Percentiles rank a stretch among this genome's conserved stretches.
Conservation (phyloP, 2,113 vertebrate species). For the Guaruba guarouba region DNA sequence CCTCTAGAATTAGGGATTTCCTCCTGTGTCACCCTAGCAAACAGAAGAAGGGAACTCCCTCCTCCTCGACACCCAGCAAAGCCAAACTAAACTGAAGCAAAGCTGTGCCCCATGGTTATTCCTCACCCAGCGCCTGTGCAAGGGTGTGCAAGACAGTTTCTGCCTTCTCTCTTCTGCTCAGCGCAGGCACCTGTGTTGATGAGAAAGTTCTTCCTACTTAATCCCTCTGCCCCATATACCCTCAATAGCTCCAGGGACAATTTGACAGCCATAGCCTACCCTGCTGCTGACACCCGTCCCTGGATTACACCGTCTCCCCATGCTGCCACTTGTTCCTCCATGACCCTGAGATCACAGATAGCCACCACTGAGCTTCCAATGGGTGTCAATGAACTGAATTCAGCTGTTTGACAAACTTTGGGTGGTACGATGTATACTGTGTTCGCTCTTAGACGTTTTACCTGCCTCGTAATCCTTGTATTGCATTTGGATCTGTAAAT, state of each 20-base stretch:
- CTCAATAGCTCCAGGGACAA: not conserved
- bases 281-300: not conserved
- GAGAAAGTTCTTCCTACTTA: not conserved
- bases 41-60: not conserved
- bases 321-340: not conserved
- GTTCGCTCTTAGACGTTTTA: not conserved
- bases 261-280: not conserved
- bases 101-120: not conserved
- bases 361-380: not conserved
- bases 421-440: not conserved
- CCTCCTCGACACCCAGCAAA: not conserved
- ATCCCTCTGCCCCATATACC: not conserved
- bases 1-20: not conserved
- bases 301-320: accelerated
- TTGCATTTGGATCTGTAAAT: not conserved
- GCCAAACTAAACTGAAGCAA: not conserved
- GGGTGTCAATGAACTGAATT: not conserved
- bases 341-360: accelerated
- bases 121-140: not conserved
- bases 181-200: not conserved
- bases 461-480: not conserved
- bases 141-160: not conserved
- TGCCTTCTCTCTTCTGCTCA: not conserved
- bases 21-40: not conserved
- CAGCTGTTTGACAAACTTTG: not conserved